Evolutionary conservation across 2,888 invertebrate species (phyloP).

Genomic region (Caenorhabditis macrosperma): DNA sequence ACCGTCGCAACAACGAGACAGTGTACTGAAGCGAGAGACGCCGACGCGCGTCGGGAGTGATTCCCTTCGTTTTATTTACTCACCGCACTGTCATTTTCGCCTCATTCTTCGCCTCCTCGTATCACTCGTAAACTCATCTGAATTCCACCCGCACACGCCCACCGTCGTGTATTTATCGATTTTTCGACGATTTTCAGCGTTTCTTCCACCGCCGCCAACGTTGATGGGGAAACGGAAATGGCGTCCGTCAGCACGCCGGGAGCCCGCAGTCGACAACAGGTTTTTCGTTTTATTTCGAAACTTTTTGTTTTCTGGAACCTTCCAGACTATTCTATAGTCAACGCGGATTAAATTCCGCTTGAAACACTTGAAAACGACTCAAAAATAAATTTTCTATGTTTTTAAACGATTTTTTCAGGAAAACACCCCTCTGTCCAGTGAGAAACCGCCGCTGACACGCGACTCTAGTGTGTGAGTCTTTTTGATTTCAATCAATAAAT

Average conservation of each 20-base stretch:
- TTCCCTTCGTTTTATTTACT: slow-evolving; percentile 29
- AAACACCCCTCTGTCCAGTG: slow-evolving; percentile 17
- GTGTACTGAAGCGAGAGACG: slow-evolving; percentile 16
- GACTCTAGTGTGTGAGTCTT: slow-evolving; percentile 38
- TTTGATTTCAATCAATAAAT: neutral
- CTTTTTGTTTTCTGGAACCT: neutral
- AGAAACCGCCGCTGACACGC: slow-evolving; percentile 25
- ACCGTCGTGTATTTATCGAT: neutral
- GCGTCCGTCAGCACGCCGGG: slow-evolving; percentile 34
- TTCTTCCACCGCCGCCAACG: too few relatives aligned
- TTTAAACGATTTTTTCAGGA: slow-evolving; percentile 28
- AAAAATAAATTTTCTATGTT: neutral
- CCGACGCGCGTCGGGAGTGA: slow-evolving; percentile 12
- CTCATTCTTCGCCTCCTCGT: neutral
- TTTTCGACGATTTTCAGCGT: neutral
- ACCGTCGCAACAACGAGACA: slow-evolving; percentile 16
- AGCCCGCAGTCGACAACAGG: slow-evolving; percentile 14
- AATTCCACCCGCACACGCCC: too few relatives aligned
- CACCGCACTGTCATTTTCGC: too few relatives aligned
- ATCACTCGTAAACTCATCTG: neutral
- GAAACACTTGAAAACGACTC: neutral
- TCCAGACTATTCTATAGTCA: too few relatives aligned
- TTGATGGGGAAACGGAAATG: slow-evolving; percentile 39
- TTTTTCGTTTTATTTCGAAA: slow-evolving; percentile 3
- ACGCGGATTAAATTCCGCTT: too few relatives aligned